Evolutionary conservation across 2,888 invertebrate species (phyloP), one percentile per base, ranked within the genome.

Genomic region (Eupithecia centaureata): DNA sequence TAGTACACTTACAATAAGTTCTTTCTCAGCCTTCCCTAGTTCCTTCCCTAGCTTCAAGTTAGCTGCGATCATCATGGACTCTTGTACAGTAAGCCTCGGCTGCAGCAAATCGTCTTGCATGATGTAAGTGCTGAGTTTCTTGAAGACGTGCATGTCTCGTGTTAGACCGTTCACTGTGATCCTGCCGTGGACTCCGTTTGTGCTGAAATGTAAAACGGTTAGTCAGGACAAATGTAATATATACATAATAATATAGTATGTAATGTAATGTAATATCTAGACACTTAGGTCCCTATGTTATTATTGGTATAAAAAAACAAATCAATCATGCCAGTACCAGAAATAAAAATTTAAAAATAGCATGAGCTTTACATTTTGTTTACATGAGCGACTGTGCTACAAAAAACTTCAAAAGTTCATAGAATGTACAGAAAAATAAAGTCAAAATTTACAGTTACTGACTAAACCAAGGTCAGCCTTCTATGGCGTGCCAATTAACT

Each of bases 51-150:
- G 92, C 81, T 97, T 97, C 27, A 97, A 90, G 74, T 95, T 94
- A 0, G 97, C 96, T 0, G 97, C 96, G 51, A 96, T 94, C 81
- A 93, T 91, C 95, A 97, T 96, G 12, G 96, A 94, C 88, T 97
- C 97, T 65, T 92, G 89, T 0, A 97, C 96, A 0, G 96, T 95
- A 8, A 97, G 93, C 75, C 95, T 94, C 0, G 96, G 96, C 79
- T 96, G 95, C 22, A 97, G 86, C 35, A 95, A 83, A 79, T 96
- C 96, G 68, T 96, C 96, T 84, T 97, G 97, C 96, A 97, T 96
- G 76, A 97, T 97, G 91, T 97, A 97, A 61, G 96, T 95, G 35
- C 96, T 95, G 72, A 96, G 93, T 82, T 96, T 96, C 80, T 96
- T 95, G 89, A 96, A 97, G 13, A 94, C 87, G 51, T 94, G 91